phyloP scores from a whole-genome alignment of 2,113 vertebrate species.

The Pantherophis guttatus region DNA sequence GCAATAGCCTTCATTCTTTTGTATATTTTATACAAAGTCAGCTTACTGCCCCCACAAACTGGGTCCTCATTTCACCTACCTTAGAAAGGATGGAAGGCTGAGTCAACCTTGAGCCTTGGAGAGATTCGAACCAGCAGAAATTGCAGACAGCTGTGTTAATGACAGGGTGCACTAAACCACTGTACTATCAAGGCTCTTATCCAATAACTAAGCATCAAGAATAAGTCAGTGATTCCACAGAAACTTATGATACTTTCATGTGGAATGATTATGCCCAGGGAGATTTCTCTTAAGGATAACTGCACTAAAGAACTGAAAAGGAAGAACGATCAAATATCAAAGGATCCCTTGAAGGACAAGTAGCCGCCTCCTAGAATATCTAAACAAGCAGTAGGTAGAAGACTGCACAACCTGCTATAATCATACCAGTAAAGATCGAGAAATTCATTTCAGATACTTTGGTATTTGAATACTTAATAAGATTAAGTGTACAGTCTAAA shows the following conservation, averaged over 20 bases:
- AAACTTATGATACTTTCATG: neutral
- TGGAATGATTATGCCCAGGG: neutral
- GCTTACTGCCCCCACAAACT: too few species aligned
- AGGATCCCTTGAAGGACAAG: constrained; percentile 12
- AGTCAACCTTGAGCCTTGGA: too few species aligned
- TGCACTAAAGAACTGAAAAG: constrained; percentile 3
- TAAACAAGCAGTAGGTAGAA: neutral
- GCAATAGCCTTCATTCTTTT: too few species aligned
- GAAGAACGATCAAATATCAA: constrained; percentile 7
- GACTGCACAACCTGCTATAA: accelerated
- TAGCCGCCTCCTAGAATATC: neutral
- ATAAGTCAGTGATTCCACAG: neutral
- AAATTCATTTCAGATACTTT: neutral
- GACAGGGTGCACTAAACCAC: too few species aligned
- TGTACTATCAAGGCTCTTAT: too few species aligned
- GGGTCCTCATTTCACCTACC: too few species aligned
- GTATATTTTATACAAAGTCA: too few species aligned
- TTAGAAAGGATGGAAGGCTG: too few species aligned
- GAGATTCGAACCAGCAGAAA: too few species aligned
- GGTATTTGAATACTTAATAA: constrained; percentile 18
- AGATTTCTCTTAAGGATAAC: neutral
- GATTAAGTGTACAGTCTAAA: constrained; percentile 1
- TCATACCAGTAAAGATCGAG: accelerated
- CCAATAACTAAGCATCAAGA: too few species aligned
- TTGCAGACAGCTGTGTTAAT: too few species aligned